Base-by-base conservation (phyloP, 2,113 vertebrate species). In the Notothenia rossii region DNA sequence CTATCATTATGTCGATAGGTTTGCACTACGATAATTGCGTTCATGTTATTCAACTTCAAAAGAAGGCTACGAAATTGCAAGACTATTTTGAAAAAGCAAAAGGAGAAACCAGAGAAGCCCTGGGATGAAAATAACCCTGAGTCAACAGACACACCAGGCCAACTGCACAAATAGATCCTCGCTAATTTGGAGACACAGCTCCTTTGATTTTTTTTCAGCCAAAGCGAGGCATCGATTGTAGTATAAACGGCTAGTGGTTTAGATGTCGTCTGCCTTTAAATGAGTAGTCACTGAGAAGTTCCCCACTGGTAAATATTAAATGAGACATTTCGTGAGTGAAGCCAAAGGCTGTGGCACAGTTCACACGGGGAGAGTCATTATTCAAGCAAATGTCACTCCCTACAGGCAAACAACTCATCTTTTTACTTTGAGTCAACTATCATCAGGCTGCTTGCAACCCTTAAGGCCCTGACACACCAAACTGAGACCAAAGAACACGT, bases 161-260 rank as follows among this genome's bases (percentile, higher is more conserved):
- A 73, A 46, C 55, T 81, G 64, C 59, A 70, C 69, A 77, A 64
- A 84, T 25, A 25, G 10, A 80, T 63, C 17, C 29, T 50, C 5
- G n/a, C 45, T 69, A 50, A 54, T 60, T 75, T 70, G 63, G 45
- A 75, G 64, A 22, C 18, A 55, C 36, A 4, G 17, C 29, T 64
- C 45, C 10, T 33, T 73, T 43, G 14, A 51, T 59, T 54, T 70
- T 56, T 56, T 51, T 66, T 51, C n/a, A 64, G 11, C 60, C 40
- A 66, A 64, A 78, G 36, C 36, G 17, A 53, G 8, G 25, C 10
- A 58, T 22, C 11, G 11, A n/a, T 58, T 79, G 25, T 46, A 9
- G 55, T 61, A 69, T 53, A 62, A 75, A 36, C 0, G 1, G 51
- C 15, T 11, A 9, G 10, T n/a, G 15, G 5, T 56, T 69, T 50